These are phyloP conservation scores for Phataginus tetradactyla DNA, from an alignment of 2,797 vertebrate genomes.

Conservation along the genomic window DNA sequence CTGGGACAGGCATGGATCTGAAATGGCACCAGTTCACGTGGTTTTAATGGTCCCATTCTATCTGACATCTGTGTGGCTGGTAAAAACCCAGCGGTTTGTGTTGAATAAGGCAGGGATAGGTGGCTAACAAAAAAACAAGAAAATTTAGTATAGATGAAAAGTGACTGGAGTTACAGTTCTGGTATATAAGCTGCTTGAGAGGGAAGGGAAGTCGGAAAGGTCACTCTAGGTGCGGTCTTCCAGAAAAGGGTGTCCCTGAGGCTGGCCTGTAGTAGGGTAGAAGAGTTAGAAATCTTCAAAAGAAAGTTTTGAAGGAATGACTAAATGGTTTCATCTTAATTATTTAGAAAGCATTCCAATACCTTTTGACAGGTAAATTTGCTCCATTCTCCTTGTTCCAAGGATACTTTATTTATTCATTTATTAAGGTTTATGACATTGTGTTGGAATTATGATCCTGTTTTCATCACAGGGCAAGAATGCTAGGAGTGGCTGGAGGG, in stretches of 20 bases:
- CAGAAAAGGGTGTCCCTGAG: background rate
- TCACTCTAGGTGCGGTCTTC: background rate
- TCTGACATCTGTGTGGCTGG: background rate
- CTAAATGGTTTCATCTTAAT: background rate
- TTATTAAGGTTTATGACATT: background rate
- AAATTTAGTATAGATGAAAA: background rate
- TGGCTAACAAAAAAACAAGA: background rate
- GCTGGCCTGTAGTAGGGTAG: background rate
- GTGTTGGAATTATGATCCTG: background rate
- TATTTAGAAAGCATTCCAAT: background rate
- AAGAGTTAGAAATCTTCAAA: background rate
- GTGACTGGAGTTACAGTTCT: background rate
- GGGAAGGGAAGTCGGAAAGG: background rate
- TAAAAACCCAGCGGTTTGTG: background rate
- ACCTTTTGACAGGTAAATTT: background rate
- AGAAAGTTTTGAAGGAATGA: background rate
- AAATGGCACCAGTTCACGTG: background rate
- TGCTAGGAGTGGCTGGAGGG: background rate
- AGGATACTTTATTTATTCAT: background rate
- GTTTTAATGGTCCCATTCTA: background rate
- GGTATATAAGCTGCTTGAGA: background rate
- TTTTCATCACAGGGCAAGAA: background rate
- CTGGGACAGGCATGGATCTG: background rate
- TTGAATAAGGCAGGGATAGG: background rate
- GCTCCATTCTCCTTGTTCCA: background rate